A percentile compares a stretch with the other conserved stretches of the same genome.
Evolutionary conservation across 1,140 invertebrate genomes (phyloP).

Genomic region (Drosophila simulans): DNA sequence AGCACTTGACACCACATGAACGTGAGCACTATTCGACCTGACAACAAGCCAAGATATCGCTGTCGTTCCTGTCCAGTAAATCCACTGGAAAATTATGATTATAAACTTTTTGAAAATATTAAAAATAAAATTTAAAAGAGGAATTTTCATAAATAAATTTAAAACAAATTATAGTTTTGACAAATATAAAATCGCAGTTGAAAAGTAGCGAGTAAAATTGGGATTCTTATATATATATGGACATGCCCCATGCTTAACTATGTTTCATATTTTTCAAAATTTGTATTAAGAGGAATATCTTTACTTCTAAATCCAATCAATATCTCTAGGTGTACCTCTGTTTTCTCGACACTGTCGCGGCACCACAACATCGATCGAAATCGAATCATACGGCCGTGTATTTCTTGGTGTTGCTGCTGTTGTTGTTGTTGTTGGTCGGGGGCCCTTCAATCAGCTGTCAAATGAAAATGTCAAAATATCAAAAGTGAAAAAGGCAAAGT

Average conservation of each 20-base stretch:
- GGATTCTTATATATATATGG: no score
- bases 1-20: slow-evolving; percentile 62
- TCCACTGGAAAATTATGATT: neutral
- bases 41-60: slow-evolving; percentile 69
- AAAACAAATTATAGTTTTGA: no score
- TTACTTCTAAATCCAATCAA: no score
- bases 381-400: slow-evolving; percentile 57
- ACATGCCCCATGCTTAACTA: no score
- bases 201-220: neutral
- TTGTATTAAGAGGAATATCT: no score
- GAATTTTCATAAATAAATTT: no score
- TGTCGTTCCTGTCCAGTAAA: slow-evolving; percentile 38
- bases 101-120: neutral
- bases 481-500: slow-evolving; percentile 83
- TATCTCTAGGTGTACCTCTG: slow-evolving; percentile 4
- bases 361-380: slow-evolving; percentile 61
- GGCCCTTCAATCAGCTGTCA: slow-evolving; percentile 82
- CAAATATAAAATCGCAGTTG: no score
- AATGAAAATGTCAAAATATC: slow-evolving; percentile 83
- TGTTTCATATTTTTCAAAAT: no score
- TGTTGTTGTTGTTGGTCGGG: slow-evolving; percentile 34
- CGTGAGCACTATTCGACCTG: slow-evolving; percentile 44
- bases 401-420: slow-evolving; percentile 12
- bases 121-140: no score
- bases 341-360: slow-evolving; percentile 12